Evolutionary conservation across 2,113 vertebrate species (phyloP).

Genomic region (Eolophus roseicapilla): DNA sequence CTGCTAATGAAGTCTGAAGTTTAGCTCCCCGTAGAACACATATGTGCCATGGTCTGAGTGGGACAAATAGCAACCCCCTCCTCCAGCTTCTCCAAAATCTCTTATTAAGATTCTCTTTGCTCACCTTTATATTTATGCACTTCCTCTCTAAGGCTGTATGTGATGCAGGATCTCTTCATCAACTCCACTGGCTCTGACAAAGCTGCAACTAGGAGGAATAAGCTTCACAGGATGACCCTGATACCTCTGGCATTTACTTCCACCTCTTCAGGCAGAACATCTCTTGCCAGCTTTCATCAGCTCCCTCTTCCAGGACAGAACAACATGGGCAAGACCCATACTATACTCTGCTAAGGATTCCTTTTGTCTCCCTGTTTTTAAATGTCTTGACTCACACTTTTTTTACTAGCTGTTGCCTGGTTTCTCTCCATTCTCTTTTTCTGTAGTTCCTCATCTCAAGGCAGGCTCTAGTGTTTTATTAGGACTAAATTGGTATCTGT

Average conservation of each 20-base stretch:
- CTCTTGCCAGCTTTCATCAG: background rate
- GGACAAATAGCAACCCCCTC: background rate
- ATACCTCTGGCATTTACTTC: background rate
- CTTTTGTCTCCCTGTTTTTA: background rate
- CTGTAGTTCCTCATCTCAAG: background rate
- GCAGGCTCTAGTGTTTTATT: background rate
- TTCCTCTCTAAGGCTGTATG: background rate
- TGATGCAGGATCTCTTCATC: background rate
- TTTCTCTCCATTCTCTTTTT: background rate
- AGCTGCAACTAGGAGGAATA: background rate
- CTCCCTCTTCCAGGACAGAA: background rate
- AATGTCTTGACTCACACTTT: background rate
- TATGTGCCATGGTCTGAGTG: fast-evolving
- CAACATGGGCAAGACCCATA: background rate
- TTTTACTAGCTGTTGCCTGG: background rate
- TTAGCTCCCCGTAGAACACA: background rate
- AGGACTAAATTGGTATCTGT: background rate
- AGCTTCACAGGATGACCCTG: background rate
- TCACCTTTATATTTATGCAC: background rate
- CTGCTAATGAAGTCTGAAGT: background rate
- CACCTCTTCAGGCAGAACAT: background rate
- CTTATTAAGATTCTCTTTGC: background rate
- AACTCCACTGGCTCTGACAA: background rate
- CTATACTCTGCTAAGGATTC: background rate
- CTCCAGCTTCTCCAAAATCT: background rate